These are phyloP conservation scores for Esox masquinongy DNA, from an alignment of 2,797 vertebrate genomes.

Conservation along the genomic window DNA sequence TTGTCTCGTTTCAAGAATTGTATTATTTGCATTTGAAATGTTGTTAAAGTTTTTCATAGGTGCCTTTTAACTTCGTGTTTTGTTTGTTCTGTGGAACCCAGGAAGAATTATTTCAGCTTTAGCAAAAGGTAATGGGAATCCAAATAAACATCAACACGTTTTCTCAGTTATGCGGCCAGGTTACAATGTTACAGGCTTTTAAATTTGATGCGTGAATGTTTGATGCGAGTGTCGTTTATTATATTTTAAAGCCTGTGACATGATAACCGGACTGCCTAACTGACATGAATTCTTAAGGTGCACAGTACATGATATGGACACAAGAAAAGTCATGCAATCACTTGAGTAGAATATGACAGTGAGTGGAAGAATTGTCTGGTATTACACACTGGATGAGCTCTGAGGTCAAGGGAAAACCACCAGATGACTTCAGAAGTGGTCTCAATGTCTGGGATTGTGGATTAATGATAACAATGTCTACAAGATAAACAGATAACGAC, in stretches of 20 bases:
- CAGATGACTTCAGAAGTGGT: background rate
- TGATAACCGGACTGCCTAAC: background rate
- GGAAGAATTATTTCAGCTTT: no score
- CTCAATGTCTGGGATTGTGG: conserved; percentile 2
- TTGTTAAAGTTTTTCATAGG: no score
- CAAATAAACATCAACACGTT: no score
- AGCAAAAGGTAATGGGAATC: no score
- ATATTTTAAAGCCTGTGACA: background rate
- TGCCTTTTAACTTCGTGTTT: no score
- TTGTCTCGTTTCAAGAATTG: no score
- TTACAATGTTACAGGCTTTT: no score
- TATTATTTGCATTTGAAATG: no score
- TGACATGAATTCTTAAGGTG: background rate
- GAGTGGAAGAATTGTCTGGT: background rate
- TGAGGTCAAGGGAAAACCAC: background rate
- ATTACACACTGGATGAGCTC: background rate
- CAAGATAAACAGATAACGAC: conserved; percentile 27
- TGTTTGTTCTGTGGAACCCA: no score
- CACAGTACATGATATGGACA: background rate
- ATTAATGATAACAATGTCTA: conserved; percentile 18
- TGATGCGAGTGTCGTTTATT: no score
- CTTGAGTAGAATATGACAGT: background rate
- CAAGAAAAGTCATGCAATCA: background rate
- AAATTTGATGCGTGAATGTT: no score
- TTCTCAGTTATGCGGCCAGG: no score